Base-by-base conservation (phyloP, 2,888 invertebrate genomes). In the Platynereis dumerilii region DNA sequence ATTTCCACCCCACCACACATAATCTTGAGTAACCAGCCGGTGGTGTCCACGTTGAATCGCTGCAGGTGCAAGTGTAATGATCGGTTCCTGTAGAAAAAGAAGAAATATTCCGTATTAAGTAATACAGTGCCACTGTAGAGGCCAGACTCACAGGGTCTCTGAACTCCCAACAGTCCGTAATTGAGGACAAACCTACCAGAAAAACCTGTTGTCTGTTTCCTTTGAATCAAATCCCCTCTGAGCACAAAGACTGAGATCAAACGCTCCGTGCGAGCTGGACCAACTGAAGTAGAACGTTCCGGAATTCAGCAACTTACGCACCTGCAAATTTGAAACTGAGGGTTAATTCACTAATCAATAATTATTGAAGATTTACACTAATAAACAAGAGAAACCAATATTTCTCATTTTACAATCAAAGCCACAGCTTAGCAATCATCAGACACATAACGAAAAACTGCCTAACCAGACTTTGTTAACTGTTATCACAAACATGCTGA, bases 1-100 rank as follows among this genome's bases (percentile, higher is more conserved):
- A 99, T 92, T 86, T 98, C 96, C 22, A 99, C 92, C 63, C 94
- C 95, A 22, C 99, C 99, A 87, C 98, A 98, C 91, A 97, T 97
- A 42, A 93, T 89, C 85, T 94, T 93, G 52, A 97, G 87, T 64
- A 99, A 86, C 99, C 99, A 99, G 58, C 91, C 89, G 71, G 89
- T 89, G 75, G 93, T 92, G 81, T 95, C 91, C 48, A 99, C 92
- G 60, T 94, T 94, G 87, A 90, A 98, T 73, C 95, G 89, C 76
- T 96, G 89, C 73, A 98, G 87, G 85, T 96, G 95, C 70, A 96
- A 92, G 83, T 95, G 94, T 71, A 99, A 87, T 87, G 94, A 95
- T 76, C 96, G 90, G 84, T 99, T 99, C 91, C 91, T 91, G 76
- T 53, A 76, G 28, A 0, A n/a, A n/a, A n/a, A n/a, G n/a, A 39